Percentiles rank a stretch among this genome's conserved stretches.
These are phyloP conservation scores for Drosophila melanica DNA, from an alignment of 1,140 invertebrate species.

Conservation along the genomic window DNA sequence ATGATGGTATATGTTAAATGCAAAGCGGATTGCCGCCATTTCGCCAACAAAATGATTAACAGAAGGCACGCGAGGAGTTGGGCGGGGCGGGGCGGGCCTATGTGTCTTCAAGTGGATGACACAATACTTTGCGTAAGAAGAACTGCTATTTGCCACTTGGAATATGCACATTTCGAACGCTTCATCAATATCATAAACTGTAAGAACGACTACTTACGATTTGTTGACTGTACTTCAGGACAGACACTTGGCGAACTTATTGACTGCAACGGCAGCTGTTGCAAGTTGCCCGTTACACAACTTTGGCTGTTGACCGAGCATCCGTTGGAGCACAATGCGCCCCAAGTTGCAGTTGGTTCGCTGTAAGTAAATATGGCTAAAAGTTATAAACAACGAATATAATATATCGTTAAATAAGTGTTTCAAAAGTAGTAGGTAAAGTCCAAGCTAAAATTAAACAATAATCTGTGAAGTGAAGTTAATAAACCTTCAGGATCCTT, in stretches of 20 bases:
- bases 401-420: no score
- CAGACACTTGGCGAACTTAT: constrained; percentile 38
- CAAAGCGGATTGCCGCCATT: constrained; percentile 25
- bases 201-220: neutral
- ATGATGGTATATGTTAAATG: constrained; percentile 44
- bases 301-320: constrained; percentile 38
- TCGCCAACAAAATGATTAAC: constrained; percentile 26
- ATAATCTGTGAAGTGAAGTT: no score
- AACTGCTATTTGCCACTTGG: neutral
- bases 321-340: constrained; percentile 26
- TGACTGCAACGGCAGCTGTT: constrained; percentile 29
- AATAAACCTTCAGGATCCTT: no score
- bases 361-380: no score
- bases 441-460: no score
- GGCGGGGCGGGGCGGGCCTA: neutral
- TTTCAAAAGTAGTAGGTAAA: no score
- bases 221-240: constrained; percentile 31
- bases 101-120: neutral
- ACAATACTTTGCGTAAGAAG: neutral
- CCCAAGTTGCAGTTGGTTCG: neutral
- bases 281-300: constrained; percentile 18
- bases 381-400: no score
- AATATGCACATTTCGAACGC: neutral
- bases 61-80: constrained; percentile 3
- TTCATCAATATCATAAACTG: constrained; percentile 25